Evolutionary conservation across 37 sponge, comb jelly and placozoan species (phyloP), one percentile per base, ranked within the genome.

Genomic region (Dysidea cf. avara): DNA sequence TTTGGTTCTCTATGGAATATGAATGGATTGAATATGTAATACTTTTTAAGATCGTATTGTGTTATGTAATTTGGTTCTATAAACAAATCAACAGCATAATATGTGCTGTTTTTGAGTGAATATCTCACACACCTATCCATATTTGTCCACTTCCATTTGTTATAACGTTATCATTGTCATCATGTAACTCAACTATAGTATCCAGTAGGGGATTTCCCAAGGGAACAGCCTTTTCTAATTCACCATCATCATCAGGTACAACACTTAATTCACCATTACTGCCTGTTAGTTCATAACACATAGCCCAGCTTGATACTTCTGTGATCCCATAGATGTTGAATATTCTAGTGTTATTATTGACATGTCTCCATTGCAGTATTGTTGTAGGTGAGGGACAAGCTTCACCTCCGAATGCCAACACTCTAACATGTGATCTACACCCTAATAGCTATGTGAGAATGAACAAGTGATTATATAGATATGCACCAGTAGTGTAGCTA

Each of bases 281-380:
- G 66, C 56, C 53, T 17, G 40, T 56, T 26, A 92, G 18, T 22
- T 46, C 61, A 34, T 89, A 63, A 30, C 93, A 96, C 9, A 74
- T 81, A 35, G 89, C 78, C 96, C 96, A 96, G 38, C 90, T 78
- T 26, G 96, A 96, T 52, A 96, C 96, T 69, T 96, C 96, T 32
- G 96, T 96, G 61, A 88, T 88, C 4, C 96, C 96, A 52, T 96
- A 96, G n/a, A 96, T 28, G 50, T 96, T 92, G 79, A 85, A 96
- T 7, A 96, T 4, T 6, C 35, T 51, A 0, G 93, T 92, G 34
- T 21, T 30, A 58, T 90, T 90, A 87, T 92, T 39, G 28, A 65
- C 35, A 50, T 73, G 72, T 39, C 81, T 89, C 83, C 80, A 82
- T 9, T 49, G 53, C 3, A 57, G 9, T 17, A 96, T 50, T 35